Conservation (phyloP, 1,140 invertebrate species). For the Drosophila dunni region DNA sequence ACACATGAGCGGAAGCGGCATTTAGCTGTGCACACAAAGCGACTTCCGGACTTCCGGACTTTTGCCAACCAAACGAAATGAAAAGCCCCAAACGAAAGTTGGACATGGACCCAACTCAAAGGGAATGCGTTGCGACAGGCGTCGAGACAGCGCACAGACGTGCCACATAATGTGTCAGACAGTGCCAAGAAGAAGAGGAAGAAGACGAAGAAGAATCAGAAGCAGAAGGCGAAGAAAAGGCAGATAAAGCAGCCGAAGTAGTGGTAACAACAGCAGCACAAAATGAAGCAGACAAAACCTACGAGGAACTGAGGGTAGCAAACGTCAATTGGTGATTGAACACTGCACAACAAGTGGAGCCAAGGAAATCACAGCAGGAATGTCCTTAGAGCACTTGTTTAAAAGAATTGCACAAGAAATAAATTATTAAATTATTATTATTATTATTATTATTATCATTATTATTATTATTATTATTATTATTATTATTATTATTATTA, state of each 20-base stretch:
- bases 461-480: too few relatives aligned
- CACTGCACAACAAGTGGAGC: slow-evolving; percentile 1
- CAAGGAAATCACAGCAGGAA: not conserved
- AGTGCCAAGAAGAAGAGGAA: not conserved
- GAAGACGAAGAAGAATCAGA: slow-evolving; percentile 2
- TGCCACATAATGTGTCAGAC: slow-evolving; percentile 31
- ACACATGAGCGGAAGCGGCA: slow-evolving; percentile 30
- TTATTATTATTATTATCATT: too few relatives aligned
- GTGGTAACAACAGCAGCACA: slow-evolving; percentile 16
- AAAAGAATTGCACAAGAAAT: too few relatives aligned
- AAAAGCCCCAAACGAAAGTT: slow-evolving; percentile 62
- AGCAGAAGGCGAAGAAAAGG: slow-evolving; percentile 9
- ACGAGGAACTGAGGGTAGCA: not conserved
- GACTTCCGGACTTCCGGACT: slow-evolving; percentile 46
- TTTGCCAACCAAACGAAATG: slow-evolving; percentile 48
- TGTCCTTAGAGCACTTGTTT: not conserved
- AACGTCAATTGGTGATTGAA: slow-evolving; percentile 15
- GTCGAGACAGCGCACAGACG: slow-evolving; percentile 69
- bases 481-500: too few relatives aligned
- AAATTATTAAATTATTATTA: too few relatives aligned
- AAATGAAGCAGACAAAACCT: slow-evolving; percentile 23
- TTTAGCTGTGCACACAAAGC: slow-evolving; percentile 63
- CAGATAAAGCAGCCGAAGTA: not conserved
- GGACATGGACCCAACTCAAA: slow-evolving; percentile 63
- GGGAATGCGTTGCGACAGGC: slow-evolving; percentile 57